phyloP scores from a whole-genome alignment of 2,113 vertebrate species.

The Campylomormyrus numenius region DNA sequence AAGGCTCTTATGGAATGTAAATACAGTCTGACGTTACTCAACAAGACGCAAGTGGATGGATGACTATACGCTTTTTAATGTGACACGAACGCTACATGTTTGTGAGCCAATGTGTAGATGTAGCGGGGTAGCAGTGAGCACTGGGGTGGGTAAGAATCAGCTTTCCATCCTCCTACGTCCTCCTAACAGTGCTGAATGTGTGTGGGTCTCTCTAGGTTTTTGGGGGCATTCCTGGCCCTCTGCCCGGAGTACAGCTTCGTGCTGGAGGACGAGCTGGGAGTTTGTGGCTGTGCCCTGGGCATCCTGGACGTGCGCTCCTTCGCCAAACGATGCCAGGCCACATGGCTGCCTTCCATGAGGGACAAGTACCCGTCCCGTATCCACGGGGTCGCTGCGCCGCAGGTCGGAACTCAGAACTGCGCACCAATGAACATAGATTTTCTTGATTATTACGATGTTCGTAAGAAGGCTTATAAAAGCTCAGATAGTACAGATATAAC shows the following conservation, averaged over 20 bases:
- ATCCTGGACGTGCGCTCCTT: constrained; percentile 65
- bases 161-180: not conserved
- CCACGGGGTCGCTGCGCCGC: constrained; percentile 36
- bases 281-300: constrained; percentile 66
- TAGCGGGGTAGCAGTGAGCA: not conserved
- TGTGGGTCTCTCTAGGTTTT: constrained; percentile 51
- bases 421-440: not conserved
- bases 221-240: constrained; percentile 69
- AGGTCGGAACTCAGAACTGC: constrained; percentile 41
- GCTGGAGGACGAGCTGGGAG: constrained; percentile 71
- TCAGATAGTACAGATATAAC: not conserved
- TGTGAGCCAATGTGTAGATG: not conserved
- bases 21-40: not conserved
- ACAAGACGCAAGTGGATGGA: not conserved
- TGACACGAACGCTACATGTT: not conserved
- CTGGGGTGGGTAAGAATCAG: not conserved
- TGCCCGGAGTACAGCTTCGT: constrained; percentile 73
- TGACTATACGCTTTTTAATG: not conserved
- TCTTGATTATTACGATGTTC: not conserved
- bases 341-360: constrained; percentile 66
- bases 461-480: not conserved
- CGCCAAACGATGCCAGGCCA: constrained; percentile 63
- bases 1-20: not conserved
- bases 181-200: not conserved
- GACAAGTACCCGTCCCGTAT: constrained; percentile 62